Evolutionary conservation across 30 jellyfish, hydroid and myxozoan genomes (phyloP).

Genomic region (Clytia hemisphaerica): DNA sequence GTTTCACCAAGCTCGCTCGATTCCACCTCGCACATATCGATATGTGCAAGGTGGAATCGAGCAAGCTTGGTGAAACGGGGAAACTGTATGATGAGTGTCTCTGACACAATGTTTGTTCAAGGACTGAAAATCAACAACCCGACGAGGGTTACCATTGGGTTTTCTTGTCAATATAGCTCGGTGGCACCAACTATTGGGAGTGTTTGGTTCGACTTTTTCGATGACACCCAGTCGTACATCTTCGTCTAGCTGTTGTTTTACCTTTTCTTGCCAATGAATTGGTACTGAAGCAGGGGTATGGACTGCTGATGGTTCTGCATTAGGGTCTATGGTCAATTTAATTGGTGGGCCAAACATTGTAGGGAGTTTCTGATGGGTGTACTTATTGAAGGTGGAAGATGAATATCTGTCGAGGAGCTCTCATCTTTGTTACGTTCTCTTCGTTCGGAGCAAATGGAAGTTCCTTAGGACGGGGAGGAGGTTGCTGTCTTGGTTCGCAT

Average conservation of each 20-base stretch:
- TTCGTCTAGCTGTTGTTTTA: constrained; percentile 13
- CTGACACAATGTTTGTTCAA: constrained; percentile 22
- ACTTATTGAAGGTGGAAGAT: constrained; percentile 21
- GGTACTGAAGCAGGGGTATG: constrained; percentile 35
- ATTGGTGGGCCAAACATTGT: constrained; percentile 26
- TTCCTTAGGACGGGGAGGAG: constrained; percentile 18
- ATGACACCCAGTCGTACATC: constrained; percentile 17
- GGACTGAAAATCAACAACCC: constrained; percentile 27
- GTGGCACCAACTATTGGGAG: constrained; percentile 45
- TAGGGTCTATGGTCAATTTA: constrained; percentile 8
- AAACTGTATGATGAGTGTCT: constrained; percentile 39
- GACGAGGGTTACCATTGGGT: neutral
- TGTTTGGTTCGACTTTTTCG: constrained; percentile 28
- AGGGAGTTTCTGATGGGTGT: constrained; percentile 47
- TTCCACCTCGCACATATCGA: too few species aligned
- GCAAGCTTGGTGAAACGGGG: constrained; percentile 12
- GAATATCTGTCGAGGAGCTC: constrained; percentile 26
- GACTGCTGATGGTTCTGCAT: constrained; percentile 25
- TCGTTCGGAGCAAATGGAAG: constrained; percentile 10
- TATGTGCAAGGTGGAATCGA: constrained; percentile 5
- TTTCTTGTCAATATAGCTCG: constrained; percentile 6
- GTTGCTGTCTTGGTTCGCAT: neutral
- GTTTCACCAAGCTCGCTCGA: too few species aligned
- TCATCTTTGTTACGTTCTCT: constrained; percentile 19
- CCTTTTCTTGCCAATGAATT: constrained; percentile 27